phyloP scores from a whole-genome alignment of 2,888 invertebrate genomes.

The Ectropis crepuscularia region DNA sequence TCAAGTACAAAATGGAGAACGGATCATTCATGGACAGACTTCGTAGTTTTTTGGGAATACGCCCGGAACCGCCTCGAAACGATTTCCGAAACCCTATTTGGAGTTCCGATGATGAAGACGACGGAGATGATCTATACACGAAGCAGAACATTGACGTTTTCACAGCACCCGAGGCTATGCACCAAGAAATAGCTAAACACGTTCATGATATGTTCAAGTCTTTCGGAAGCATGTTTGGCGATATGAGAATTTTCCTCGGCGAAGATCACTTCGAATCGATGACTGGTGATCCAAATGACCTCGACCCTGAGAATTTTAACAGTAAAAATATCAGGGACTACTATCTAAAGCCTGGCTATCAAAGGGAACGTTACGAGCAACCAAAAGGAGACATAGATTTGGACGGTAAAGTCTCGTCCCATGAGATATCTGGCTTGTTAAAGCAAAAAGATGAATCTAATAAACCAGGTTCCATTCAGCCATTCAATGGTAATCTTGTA shows the following conservation, averaged over 20 bases:
- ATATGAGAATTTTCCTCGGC: conserved; percentile 64
- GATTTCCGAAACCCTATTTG: conserved; percentile 81
- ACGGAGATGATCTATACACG: conserved; percentile 72
- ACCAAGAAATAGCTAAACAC: conserved; percentile 66
- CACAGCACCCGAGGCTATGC: conserved; percentile 57
- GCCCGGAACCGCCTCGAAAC: conserved; percentile 65
- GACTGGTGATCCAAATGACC: conserved; percentile 29
- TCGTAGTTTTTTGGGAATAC: conserved; percentile 67
- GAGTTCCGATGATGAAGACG: conserved; percentile 77
- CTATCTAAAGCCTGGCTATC: conserved; percentile 77
- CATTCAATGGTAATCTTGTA: conserved; percentile 64
- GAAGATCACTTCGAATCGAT: conserved; percentile 46
- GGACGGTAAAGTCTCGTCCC: conserved; percentile 75
- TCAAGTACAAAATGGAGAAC: conserved; percentile 56
- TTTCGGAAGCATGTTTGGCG: conserved; percentile 70
- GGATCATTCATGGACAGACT: conserved; percentile 67
- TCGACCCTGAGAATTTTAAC: conserved; percentile 50
- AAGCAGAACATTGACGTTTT: conserved; percentile 57
- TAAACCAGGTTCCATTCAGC: conserved; percentile 39
- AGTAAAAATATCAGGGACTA: conserved; percentile 69
- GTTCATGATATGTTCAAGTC: conserved; percentile 72
- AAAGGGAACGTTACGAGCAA: conserved; percentile 52
- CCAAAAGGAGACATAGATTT: conserved; percentile 67
- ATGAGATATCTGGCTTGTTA: conserved; percentile 73
- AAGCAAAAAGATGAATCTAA: conserved; percentile 61